Evolutionary conservation across 2,888 invertebrate species (phyloP), one percentile per base, ranked within the genome.

Genomic region (Andrena dorsata): DNA sequence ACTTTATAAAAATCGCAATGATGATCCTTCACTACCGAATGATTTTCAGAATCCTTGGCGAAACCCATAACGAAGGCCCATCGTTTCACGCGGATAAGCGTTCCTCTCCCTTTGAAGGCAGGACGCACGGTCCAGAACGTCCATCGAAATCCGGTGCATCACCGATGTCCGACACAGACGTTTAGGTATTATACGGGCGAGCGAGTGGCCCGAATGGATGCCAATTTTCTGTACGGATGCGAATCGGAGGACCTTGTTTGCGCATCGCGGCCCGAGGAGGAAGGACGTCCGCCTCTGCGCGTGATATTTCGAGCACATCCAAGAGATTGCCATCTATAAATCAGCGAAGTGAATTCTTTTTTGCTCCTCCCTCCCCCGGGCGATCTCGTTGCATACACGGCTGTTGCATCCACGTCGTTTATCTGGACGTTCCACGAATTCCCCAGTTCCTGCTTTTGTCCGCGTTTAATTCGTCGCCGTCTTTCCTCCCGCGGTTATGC

Each of bases 151-250:
- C 70, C 81, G 60, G 20, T 63, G 63, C 80, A 70, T 73, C 77
- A 60, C 63, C 80, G 69, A 69, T 75, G 84, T 82, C 84, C 76
- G 63, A 77, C 82, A 73, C 77, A 80, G 77, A 82, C 80, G 80
- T 84, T 80, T 77, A 41, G 41, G 41, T 41, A 83, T 79, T 79
- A 81, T 63, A 81, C 80, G 76, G 61, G n/a, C 66, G 83, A 85
- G 65, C 76, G 80, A 69, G 35, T 68, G 64, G 32, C 13, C 60
- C 80, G 70, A 83, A 86, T 86, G 76, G 85, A 47, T 80, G 80
- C 83, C 86, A 86, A 86, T 86, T 86, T 86, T 86, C 86, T 83
- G 65, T 71, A 30, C 74, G 83, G 58, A 65, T 79, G 85, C 78
- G 76, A 85, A 85, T 80, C 76, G 73, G 51, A 82, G 76, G 16